Percentiles rank a stretch among this genome's conserved stretches.
Conservation (phyloP, 1,140 invertebrate species). For the Cotesia vestalis region DNA sequence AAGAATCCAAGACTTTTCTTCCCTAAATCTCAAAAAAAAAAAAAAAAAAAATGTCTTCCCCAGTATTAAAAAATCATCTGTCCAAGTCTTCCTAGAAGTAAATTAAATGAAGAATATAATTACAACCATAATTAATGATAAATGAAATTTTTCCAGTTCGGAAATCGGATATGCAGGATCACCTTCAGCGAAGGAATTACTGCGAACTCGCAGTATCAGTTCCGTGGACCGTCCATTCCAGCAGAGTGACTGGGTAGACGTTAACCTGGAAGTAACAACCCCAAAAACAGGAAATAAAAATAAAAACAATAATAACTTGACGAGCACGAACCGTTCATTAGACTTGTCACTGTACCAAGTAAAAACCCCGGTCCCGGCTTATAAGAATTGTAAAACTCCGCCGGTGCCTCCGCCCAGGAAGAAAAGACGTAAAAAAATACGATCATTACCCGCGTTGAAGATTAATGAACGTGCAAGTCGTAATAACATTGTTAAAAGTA, state of each 20-base stretch:
- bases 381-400: conserved; percentile 49
- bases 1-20: too few species aligned
- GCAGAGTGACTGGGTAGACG: conserved; percentile 69
- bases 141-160: conserved; percentile 48
- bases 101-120: too few species aligned
- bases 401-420: conserved; percentile 60
- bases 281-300: conserved; percentile 48
- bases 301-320: conserved; percentile 33
- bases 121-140: too few species aligned
- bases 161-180: conserved; percentile 64
- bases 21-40: too few species aligned
- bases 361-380: conserved; percentile 46
- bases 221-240: conserved; percentile 64
- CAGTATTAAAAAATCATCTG: too few species aligned
- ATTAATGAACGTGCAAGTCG: conserved; percentile 45
- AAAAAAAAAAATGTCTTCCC: too few species aligned
- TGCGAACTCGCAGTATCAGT: conserved; percentile 61
- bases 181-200: conserved; percentile 54
- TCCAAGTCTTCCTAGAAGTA: too few species aligned
- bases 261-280: conserved; percentile 66
- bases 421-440: conserved; percentile 53
- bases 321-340: conserved; percentile 59
- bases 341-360: conserved; percentile 47
- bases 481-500: conserved; percentile 39
- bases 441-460: conserved; percentile 59